A percentile compares a stretch with the other conserved stretches of the same genome.
Conservation (phyloP, 2,113 vertebrate species). For the Hemicordylus capensis region DNA sequence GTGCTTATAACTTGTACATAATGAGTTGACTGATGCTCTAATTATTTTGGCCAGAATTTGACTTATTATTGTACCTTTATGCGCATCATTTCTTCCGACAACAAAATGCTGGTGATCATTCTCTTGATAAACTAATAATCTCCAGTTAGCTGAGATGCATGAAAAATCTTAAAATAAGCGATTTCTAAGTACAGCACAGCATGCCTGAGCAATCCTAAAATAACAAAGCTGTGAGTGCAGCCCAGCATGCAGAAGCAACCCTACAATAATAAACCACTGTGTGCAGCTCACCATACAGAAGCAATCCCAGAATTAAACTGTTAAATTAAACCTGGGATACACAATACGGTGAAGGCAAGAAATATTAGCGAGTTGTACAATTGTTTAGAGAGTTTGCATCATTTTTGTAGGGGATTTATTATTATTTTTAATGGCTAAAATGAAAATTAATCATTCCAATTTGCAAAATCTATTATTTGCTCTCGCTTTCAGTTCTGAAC, state of each 20-base stretch:
- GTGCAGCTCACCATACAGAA: slow-evolving; percentile 50
- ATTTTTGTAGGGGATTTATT: slow-evolving; percentile 28
- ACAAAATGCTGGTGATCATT: slow-evolving; percentile 50
- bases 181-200: slow-evolving; percentile 53
- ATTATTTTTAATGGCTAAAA: background rate
- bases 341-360: slow-evolving; percentile 9
- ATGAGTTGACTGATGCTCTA: slow-evolving; percentile 27
- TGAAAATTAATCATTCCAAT: background rate
- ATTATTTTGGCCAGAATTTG: slow-evolving; percentile 46
- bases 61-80: slow-evolving; percentile 34
- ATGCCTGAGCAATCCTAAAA: slow-evolving; percentile 29
- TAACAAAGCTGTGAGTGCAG: slow-evolving; percentile 19
- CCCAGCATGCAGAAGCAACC: slow-evolving; percentile 44
- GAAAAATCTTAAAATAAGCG: slow-evolving; percentile 60
- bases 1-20: slow-evolving; percentile 47
- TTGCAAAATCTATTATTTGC: background rate
- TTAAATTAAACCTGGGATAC: slow-evolving; percentile 42
- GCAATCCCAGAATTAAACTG: slow-evolving; percentile 33
- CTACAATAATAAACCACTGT: slow-evolving; percentile 44
- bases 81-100: slow-evolving; percentile 52
- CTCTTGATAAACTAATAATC: slow-evolving; percentile 61
- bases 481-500: background rate
- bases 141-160: slow-evolving; percentile 54
- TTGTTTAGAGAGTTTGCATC: background rate
- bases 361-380: background rate